A percentile compares a stretch with the other conserved stretches of the same genome.
Evolutionary conservation across 2,797 vertebrate genomes (phyloP).

Genomic region (Galagoides demidoff): DNA sequence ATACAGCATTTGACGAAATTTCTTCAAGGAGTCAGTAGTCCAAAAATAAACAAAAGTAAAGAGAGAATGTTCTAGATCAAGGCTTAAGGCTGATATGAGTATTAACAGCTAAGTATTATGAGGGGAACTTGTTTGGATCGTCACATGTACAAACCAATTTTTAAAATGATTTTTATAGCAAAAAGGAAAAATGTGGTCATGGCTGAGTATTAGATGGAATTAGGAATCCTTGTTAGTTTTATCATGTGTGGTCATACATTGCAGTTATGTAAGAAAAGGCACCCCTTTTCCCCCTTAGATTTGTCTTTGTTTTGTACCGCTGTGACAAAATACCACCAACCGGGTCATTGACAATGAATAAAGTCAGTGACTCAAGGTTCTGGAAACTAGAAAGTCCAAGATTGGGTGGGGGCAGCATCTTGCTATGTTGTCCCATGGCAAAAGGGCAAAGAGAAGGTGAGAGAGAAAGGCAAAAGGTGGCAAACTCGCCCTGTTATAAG

Average conservation of each 20-base stretch:
- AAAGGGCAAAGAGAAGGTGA: not conserved
- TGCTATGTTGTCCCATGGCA: not conserved
- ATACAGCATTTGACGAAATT: not conserved
- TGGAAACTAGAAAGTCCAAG: too few relatives aligned
- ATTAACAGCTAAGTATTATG: not conserved
- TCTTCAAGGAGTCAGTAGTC: not conserved
- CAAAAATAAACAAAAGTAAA: not conserved
- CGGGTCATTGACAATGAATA: not conserved
- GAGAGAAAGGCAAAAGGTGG: not conserved
- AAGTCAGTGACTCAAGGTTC: not conserved
- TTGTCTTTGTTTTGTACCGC: not conserved
- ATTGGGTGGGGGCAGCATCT: not conserved
- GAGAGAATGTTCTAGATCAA: not conserved
- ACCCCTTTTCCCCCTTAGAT: not conserved
- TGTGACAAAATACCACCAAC: not conserved
- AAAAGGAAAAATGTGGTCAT: not conserved
- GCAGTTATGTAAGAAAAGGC: not conserved
- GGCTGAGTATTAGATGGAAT: not conserved
- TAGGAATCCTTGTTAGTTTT: not conserved
- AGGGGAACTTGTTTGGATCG: not conserved
- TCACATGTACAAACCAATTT: not conserved
- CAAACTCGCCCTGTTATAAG: not conserved
- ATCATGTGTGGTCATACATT: not conserved
- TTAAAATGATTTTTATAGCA: not conserved
- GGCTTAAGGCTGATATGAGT: not conserved